These are phyloP conservation scores for Zoanthus solanderi DNA, from an alignment of 92 coral and sea anemone genomes.

Conservation along the genomic window DNA sequence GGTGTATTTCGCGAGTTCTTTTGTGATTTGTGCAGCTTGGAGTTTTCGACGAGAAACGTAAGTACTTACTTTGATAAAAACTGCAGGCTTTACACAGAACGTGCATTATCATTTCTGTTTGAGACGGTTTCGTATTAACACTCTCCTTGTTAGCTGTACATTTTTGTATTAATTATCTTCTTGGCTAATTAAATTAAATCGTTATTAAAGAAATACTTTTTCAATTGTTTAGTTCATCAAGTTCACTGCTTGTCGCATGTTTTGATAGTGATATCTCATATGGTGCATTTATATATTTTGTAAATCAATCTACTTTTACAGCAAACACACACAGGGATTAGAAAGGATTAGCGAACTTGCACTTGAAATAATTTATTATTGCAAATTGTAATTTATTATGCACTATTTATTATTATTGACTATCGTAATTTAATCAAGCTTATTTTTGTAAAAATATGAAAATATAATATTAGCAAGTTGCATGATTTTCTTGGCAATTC, in stretches of 20 bases:
- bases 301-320: background rate
- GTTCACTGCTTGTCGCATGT: too few relatives aligned
- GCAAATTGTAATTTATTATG: background rate
- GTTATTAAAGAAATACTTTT: background rate
- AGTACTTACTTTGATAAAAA: conserved; percentile 21
- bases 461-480: too few relatives aligned
- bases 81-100: background rate
- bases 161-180: background rate
- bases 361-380: background rate
- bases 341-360: background rate
- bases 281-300: background rate
- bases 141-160: background rate
- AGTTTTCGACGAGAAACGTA: conserved; percentile 77
- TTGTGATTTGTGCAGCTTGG: conserved; percentile 86
- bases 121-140: background rate
- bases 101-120: background rate
- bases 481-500: too few relatives aligned
- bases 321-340: background rate
- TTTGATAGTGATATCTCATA: too few relatives aligned
- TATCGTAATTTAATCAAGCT: too few relatives aligned
- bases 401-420: too few relatives aligned
- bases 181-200: background rate
- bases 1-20: conserved; percentile 53
- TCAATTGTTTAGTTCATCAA: background rate
- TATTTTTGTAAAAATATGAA: too few relatives aligned